Conservation (phyloP, 2,888 invertebrate species). For the Pecten maximus region DNA sequence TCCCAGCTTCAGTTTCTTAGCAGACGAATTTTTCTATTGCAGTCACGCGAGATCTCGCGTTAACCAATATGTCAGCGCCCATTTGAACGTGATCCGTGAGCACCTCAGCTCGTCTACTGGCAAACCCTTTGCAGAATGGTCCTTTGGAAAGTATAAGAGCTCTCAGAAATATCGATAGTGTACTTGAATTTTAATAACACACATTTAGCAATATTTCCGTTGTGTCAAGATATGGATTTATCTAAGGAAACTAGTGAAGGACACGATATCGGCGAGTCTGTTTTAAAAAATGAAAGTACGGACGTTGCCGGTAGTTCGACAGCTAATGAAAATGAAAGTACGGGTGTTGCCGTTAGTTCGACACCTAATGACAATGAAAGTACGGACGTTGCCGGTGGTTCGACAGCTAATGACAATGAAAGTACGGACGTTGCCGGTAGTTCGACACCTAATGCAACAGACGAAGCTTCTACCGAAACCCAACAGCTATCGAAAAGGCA, state of each 20-base stretch:
- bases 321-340: constrained; percentile 35
- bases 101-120: too few relatives aligned
- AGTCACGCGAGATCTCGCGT: constrained; percentile 59
- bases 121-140: too few relatives aligned
- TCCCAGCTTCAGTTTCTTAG: constrained; percentile 39
- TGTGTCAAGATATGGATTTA: neutral
- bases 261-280: neutral
- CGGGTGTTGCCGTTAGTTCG: neutral
- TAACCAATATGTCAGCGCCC: constrained; percentile 71
- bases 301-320: neutral
- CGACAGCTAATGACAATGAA: constrained; percentile 29
- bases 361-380: neutral
- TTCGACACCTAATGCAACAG: neutral
- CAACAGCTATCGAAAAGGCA: constrained; percentile 85
- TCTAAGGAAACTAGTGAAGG: neutral
- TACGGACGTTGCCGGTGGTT: neutral
- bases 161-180: neutral
- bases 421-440: neutral
- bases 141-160: neutral
- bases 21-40: constrained; percentile 58
- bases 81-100: constrained; percentile 36
- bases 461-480: constrained; percentile 33
- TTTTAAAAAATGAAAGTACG: neutral
- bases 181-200: neutral
- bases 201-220: neutral